Base-by-base conservation (phyloP, 2,888 invertebrate genomes). In the Agriopis aurantiaria region DNA sequence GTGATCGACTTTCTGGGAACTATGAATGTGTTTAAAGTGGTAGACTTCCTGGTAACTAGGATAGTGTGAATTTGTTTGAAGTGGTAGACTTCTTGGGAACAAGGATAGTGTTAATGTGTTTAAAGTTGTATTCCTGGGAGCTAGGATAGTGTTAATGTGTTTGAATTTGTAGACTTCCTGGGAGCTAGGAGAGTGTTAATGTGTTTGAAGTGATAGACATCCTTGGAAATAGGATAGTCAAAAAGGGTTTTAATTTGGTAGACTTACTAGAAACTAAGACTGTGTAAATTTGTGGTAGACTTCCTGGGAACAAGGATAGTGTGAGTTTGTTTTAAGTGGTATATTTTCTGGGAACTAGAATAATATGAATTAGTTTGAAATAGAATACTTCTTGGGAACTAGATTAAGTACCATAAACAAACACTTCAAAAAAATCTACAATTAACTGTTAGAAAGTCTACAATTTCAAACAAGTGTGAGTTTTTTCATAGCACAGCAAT, bases 241-340 rank as follows among this genome's bases (percentile, higher is more conserved):
- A n/a, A n/a, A n/a, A n/a, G n/a, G n/a, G n/a, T n/a, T n/a, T n/a
- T n/a, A n/a, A n/a, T n/a, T n/a, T n/a, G n/a, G n/a, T 33, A 33
- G 33, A 33, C 33, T 33, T 33, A 0, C 33, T 33, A 3, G 5
- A 4, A 33, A 4, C 33, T 33, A 33, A 3, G 33, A 33, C 0
- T 3, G 33, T 33, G 33, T 33, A 0, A 3, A 5, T 5, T 1
- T 33, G 33, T 33, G 33, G 33, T 33, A 3, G 33, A 49, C n/a
- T 40, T 49, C 49, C 60, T 49, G 48, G 33, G 33, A 59, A 33
- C 23, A n/a, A 46, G 46, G 17, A 57, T 17, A n/a, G 55, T 8
- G 2, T 11, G 6, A 4, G 5, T 43, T 17, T 57, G 10, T 57
- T 43, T 43, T 7, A 41, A 55, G 8, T 17, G 40, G 23, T 8